A percentile compares a stretch with the other conserved stretches of the same genome.
phyloP scores from a whole-genome alignment of 2,888 invertebrate species.

The Drosophila demipolita region DNA sequence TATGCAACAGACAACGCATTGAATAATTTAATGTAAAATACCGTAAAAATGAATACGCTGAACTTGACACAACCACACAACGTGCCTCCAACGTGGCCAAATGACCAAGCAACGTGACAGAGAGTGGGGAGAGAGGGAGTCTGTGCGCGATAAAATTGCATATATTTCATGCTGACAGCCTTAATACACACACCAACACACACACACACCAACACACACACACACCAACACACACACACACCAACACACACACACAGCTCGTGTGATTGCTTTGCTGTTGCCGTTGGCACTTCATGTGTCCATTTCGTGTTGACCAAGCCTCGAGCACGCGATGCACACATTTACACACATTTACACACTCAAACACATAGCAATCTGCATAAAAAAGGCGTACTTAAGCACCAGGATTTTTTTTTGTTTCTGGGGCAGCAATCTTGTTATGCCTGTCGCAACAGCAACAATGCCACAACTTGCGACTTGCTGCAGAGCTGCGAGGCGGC shows the following conservation, averaged over 20 bases:
- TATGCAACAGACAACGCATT: slow-evolving; percentile 30
- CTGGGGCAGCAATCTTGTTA: slow-evolving; percentile 9
- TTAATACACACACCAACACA: slow-evolving; percentile 4
- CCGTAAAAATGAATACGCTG: slow-evolving; percentile 54
- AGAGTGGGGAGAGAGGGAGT: slow-evolving; percentile 4
- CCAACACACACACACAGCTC: neutral
- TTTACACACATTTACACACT: slow-evolving; percentile 8
- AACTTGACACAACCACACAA: slow-evolving; percentile 46
- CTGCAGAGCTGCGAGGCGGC: slow-evolving; percentile 7
- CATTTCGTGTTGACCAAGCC: slow-evolving; percentile 47
- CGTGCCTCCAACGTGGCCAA: slow-evolving; percentile 5
- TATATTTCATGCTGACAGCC: slow-evolving; percentile 44
- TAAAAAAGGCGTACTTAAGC: slow-evolving; percentile 11
- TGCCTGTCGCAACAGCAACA: slow-evolving; percentile 6
- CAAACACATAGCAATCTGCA: slow-evolving; percentile 5
- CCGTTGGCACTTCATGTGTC: slow-evolving; percentile 53
- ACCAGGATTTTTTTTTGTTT: slow-evolving; percentile 3
- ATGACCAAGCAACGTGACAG: neutral
- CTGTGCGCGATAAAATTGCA: slow-evolving; percentile 33
- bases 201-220: slow-evolving; percentile 5
- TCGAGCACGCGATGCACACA: slow-evolving; percentile 60
- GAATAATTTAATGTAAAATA: slow-evolving; percentile 43
- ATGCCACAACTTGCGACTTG: slow-evolving; percentile 18
- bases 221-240: slow-evolving; percentile 2
- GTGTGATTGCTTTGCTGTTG: slow-evolving; percentile 25